Conservation (phyloP, 2,888 invertebrate species). For the Aradus depressus region DNA sequence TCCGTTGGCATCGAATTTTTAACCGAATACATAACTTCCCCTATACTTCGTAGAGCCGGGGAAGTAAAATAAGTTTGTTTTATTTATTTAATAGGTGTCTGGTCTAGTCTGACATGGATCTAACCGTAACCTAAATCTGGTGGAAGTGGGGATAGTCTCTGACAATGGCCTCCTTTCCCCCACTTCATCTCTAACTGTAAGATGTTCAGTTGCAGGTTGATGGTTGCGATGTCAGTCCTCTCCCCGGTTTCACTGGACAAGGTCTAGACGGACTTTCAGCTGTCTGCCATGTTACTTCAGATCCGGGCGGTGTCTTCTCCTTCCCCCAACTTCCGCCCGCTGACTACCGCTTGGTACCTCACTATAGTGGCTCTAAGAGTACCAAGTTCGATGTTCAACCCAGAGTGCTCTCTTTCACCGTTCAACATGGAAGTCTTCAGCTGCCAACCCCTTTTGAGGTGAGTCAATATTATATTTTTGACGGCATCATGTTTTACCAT, state of each 20-base stretch:
- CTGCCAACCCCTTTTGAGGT: slow-evolving; percentile 60
- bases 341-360: slow-evolving; percentile 60
- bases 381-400: slow-evolving; percentile 73
- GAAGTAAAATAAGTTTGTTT: no score
- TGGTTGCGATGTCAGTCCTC: slow-evolving; percentile 47
- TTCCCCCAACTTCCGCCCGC: slow-evolving; percentile 75
- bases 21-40: no score
- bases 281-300: slow-evolving; percentile 63
- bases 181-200: no score
- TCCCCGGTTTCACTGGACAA: slow-evolving; percentile 44
- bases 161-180: no score
- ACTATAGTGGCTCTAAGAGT: slow-evolving; percentile 49
- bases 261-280: slow-evolving; percentile 37
- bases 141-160: no score
- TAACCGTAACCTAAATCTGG: no score
- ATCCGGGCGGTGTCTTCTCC: slow-evolving; percentile 59
- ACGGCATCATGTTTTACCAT: no score
- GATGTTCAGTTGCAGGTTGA: slow-evolving; percentile 18
- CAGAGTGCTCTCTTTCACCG: slow-evolving; percentile 52
- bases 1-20: no score
- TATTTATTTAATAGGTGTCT: slow-evolving; percentile 9
- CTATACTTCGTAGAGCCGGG: no score
- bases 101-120: no score
- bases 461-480: slow-evolving; percentile 25
- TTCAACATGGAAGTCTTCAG: slow-evolving; percentile 53